These are phyloP conservation scores for Palythoa grandiflora DNA, from an alignment of 92 coral and sea anemone genomes.

Conservation along the genomic window DNA sequence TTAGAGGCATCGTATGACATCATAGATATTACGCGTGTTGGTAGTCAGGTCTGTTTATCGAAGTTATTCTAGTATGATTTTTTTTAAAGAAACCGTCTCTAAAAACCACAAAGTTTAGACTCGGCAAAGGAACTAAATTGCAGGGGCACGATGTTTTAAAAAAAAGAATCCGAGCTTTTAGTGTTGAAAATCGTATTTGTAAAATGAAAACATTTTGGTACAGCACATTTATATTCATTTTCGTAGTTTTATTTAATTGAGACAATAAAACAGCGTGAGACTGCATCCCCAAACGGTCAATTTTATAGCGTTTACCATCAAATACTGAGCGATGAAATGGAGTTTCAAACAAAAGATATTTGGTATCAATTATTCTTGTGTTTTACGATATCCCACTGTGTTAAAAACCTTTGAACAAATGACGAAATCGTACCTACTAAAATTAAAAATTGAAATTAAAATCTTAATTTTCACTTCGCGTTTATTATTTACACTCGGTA, in stretches of 20 bases:
- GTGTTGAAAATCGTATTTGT: background rate
- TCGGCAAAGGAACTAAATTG: background rate
- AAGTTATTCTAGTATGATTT: background rate
- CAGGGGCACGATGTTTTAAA: background rate
- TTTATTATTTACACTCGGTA: background rate
- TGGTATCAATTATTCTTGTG: background rate
- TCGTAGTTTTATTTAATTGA: background rate
- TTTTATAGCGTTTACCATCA: background rate
- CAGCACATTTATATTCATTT: background rate
- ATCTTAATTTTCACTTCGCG: background rate
- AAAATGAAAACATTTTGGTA: background rate
- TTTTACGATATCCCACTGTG: background rate
- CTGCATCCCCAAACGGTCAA: background rate
- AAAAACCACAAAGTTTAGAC: background rate
- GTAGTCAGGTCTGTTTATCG: background rate
- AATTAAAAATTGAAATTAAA: background rate
- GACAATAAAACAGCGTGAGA: constrained; percentile 21
- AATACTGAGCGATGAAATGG: background rate
- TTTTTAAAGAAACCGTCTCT: background rate
- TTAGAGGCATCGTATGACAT: background rate
- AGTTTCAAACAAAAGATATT: background rate
- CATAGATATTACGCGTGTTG: background rate
- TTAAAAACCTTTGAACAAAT: background rate
- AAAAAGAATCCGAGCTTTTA: background rate
- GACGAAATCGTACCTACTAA: background rate